A percentile compares a stretch with the other conserved stretches of the same genome.
phyloP scores from a whole-genome alignment of 2,888 invertebrate genomes.

The Phalangium opilio region DNA sequence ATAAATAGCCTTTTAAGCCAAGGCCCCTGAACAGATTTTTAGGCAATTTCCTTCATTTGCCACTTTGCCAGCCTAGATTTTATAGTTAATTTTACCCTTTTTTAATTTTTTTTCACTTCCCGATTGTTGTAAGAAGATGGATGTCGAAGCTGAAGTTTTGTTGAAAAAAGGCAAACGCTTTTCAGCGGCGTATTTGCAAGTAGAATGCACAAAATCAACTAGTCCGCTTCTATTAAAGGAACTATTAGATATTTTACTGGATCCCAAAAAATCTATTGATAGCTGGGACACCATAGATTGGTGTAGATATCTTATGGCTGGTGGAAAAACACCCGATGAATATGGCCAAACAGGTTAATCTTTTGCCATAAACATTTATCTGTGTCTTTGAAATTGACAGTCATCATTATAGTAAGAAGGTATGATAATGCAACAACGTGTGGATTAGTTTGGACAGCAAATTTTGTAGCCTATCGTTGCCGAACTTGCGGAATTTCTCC shows the following conservation, averaged over 20 bases:
- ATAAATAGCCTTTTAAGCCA: no score
- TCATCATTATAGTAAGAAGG: conserved; percentile 57
- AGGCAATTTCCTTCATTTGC: no score
- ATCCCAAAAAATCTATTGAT: conserved; percentile 69
- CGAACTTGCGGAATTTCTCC: conserved; percentile 92
- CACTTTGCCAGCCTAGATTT: no score
- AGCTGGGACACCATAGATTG: conserved; percentile 83
- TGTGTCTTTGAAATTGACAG: no score
- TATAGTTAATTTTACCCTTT: no score
- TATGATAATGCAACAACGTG: conserved; percentile 95
- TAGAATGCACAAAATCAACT: conserved; percentile 47
- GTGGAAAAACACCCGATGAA: conserved; percentile 81
- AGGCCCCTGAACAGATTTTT: no score
- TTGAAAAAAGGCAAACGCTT: conserved; percentile 68
- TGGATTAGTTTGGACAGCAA: conserved; percentile 96
- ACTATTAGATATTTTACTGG: conserved; percentile 65
- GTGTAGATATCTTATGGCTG: conserved; percentile 87
- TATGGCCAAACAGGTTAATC: conserved; percentile 83
- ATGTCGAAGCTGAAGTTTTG: conserved; percentile 26
- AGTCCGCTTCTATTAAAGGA: conserved; percentile 41
- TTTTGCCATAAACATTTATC: no score
- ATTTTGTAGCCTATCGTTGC: conserved; percentile 96
- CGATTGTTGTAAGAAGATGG: neutral
- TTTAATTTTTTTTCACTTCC: neutral
- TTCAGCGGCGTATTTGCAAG: conserved; percentile 70